Percentiles rank a stretch among this genome's conserved stretches.
These are phyloP conservation scores for Albula goreensis DNA, from an alignment of 2,113 vertebrate genomes.

Conservation along the genomic window DNA sequence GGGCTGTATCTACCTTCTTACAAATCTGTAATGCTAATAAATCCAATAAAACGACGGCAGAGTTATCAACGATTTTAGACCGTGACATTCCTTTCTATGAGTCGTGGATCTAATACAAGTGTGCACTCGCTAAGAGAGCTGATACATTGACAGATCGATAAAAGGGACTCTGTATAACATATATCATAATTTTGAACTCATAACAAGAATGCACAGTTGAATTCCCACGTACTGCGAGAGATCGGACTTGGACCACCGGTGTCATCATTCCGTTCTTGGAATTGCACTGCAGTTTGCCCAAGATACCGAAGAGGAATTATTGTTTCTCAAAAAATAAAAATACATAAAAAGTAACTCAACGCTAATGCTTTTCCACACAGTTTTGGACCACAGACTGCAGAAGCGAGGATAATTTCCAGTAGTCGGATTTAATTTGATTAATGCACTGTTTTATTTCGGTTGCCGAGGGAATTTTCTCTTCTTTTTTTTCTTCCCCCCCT, in stretches of 20 bases:
- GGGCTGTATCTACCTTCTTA: not conserved
- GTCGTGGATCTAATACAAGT: slow-evolving; percentile 27
- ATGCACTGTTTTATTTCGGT: slow-evolving; percentile 46
- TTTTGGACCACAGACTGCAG: slow-evolving; percentile 59
- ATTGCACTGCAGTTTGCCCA: slow-evolving; percentile 54
- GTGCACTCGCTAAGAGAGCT: slow-evolving; percentile 7
- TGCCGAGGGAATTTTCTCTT: slow-evolving; percentile 56
- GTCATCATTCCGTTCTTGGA: slow-evolving; percentile 58
- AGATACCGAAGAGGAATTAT: slow-evolving; percentile 70
- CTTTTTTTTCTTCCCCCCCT: not conserved
- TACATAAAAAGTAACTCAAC: slow-evolving; percentile 51
- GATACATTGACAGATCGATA: slow-evolving; percentile 13
- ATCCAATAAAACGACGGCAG: slow-evolving; percentile 1
- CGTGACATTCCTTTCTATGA: not conserved
- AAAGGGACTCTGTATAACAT: not conserved
- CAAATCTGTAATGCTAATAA: not conserved
- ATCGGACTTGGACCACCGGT: slow-evolving; percentile 59
- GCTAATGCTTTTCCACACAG: slow-evolving; percentile 43
- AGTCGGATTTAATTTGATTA: slow-evolving; percentile 63
- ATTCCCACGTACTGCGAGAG: slow-evolving; percentile 27
- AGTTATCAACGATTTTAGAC: slow-evolving; percentile 4
- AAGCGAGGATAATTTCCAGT: slow-evolving; percentile 66
- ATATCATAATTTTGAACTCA: slow-evolving; percentile 18
- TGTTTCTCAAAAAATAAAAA: slow-evolving; percentile 46
- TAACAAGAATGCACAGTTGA: slow-evolving; percentile 34